Conservation (phyloP, 2,888 invertebrate genomes). For the Muscina levida region DNA sequence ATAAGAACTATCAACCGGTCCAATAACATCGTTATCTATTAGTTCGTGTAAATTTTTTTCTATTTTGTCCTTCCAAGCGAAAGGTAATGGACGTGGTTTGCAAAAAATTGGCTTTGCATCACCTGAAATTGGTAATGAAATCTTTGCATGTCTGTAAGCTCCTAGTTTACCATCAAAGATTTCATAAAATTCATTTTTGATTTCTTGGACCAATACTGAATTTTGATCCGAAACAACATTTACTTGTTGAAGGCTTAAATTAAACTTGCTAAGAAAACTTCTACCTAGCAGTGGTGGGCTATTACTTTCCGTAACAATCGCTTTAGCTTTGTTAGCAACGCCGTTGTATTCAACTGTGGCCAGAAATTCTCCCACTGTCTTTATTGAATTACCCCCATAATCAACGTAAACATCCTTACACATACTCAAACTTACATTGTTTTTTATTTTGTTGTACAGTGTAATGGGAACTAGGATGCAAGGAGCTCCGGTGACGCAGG, state of each 20-base stretch:
- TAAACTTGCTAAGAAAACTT: not conserved
- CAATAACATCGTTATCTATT: constrained; percentile 23
- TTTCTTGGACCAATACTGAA: constrained; percentile 1
- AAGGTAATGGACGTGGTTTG: constrained; percentile 20
- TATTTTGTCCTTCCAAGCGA: constrained; percentile 40
- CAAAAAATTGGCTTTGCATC: constrained; percentile 34
- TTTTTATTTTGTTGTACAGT: not conserved
- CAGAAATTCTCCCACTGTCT: too few relatives aligned
- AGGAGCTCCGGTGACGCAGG: not conserved
- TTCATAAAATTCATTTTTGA: constrained; percentile 45
- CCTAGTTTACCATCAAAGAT: constrained; percentile 46
- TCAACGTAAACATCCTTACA: not conserved
- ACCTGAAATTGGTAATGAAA: constrained; percentile 12
- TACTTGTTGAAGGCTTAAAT: not conserved
- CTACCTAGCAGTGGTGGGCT: not conserved
- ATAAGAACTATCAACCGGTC: constrained; percentile 51
- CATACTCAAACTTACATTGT: not conserved
- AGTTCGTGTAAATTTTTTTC: constrained; percentile 36
- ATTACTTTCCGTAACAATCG: not conserved
- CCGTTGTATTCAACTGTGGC: too few relatives aligned
- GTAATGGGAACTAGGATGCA: too few relatives aligned
- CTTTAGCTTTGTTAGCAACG: not conserved
- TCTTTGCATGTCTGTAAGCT: constrained; percentile 30
- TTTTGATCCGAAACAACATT: not conserved
- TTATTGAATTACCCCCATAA: not conserved